Percentiles rank a stretch among this genome's conserved stretches.
phyloP scores from a whole-genome alignment of 64 coral and sea anemone genomes.

The Stichodactyla mertensii region DNA sequence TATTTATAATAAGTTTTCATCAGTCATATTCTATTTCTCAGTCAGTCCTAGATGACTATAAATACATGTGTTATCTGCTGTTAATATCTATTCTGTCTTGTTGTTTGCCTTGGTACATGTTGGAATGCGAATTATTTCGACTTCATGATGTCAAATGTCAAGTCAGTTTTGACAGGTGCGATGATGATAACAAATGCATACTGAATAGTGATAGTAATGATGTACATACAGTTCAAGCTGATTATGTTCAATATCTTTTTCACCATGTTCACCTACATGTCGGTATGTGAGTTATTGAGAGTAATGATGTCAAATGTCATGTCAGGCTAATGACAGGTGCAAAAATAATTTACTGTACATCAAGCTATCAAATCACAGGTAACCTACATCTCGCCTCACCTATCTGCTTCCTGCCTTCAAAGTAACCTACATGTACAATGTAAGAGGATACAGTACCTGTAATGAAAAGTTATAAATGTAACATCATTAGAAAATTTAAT shows the following conservation, averaged over 20 bases:
- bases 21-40: neutral
- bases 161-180: neutral
- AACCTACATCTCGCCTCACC: no score
- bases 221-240: no score
- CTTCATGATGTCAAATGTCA: neutral
- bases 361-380: no score
- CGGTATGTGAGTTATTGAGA: neutral
- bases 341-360: neutral
- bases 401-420: no score
- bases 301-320: constrained; percentile 3
- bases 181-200: neutral
- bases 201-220: no score
- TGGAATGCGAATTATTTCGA: neutral
- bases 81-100: neutral
- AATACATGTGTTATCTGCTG: neutral
- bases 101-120: neutral
- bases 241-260: no score
- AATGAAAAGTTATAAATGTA: no score
- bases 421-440: no score
- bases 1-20: neutral
- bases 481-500: no score
- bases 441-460: no score
- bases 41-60: neutral
- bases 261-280: neutral
- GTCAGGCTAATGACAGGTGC: neutral